Evolutionary conservation across 2,113 vertebrate genomes (phyloP), one percentile per base, ranked within the genome.

Genomic region (Xiphophorus couchianus): DNA sequence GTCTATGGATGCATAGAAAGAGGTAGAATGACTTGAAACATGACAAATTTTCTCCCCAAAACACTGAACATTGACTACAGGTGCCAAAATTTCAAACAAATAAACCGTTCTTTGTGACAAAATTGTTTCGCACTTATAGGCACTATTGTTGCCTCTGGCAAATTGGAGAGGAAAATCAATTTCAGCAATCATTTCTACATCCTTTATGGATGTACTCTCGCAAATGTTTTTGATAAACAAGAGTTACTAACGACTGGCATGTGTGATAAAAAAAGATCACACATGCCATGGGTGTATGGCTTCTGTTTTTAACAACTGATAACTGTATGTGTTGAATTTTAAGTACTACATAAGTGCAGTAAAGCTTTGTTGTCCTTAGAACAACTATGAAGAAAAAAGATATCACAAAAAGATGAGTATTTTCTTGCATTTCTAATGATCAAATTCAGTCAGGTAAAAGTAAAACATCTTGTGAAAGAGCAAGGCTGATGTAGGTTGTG

Each of bases 121-220:
- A 93, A 84, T 89, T 89, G 77, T 86, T 86, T n/a, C 83, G 73
- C 66, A 82, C 78, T 86, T 87, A 80, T 65, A 58, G 72, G 85
- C 84, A 80, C 71, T 58, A 60, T 83, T 83, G 82, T 85, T 79
- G 70, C 74, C 80, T 80, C 71, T 69, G 78, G 84, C 82, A 85
- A 77, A 86, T 64, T 83, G 75, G 66, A 81, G 66, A 37, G 73
- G 71, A 88, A 83, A 91, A 90, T 90, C 80, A 81, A 90, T 91
- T 75, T 66, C 60, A 84, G 72, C 68, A 83, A 81, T 88, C 29
- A 85, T 90, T 81, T 85, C 76, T 77, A 81, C 63, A 78, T 54
- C 84, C 89, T 89, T 85, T 86, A 80, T 82, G 74, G 73, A 74
- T 70, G n/a, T 68, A 78, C 82, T 76, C 60, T 87, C 62, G 82